Conservation (phyloP, 2,888 invertebrate species). For the Trichopria drosophilae region DNA sequence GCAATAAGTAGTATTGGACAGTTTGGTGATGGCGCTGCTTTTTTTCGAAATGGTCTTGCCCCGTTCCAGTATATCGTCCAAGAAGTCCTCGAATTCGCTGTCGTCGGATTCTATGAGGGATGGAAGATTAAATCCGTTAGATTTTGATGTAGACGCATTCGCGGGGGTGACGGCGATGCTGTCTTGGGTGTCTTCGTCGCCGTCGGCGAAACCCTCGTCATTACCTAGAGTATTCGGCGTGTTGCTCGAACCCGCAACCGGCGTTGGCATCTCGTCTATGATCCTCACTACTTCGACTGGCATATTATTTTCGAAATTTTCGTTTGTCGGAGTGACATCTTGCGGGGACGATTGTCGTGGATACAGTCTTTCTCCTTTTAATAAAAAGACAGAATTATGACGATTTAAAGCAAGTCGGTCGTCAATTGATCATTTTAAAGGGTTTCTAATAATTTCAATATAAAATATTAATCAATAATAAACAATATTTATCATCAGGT, state of each 20-base stretch:
- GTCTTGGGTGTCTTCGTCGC: slow-evolving; percentile 53
- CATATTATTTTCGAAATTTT: slow-evolving; percentile 44
- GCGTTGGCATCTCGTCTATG: slow-evolving; percentile 40
- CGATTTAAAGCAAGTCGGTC: too few relatives aligned
- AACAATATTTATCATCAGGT: too few relatives aligned
- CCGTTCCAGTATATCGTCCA: slow-evolving; percentile 70
- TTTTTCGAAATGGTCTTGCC: slow-evolving; percentile 65
- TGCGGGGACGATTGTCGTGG: slow-evolving; percentile 42
- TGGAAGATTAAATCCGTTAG: slow-evolving; percentile 62
- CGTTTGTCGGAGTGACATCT: slow-evolving; percentile 47
- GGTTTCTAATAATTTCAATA: too few relatives aligned
- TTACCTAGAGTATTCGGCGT: slow-evolving; percentile 42
- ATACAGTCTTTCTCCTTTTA: slow-evolving; percentile 49
- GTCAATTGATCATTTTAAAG: too few relatives aligned
- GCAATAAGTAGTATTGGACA: slow-evolving; percentile 47
- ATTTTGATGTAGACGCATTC: slow-evolving; percentile 51
- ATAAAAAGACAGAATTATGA: too few relatives aligned
- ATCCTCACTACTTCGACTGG: slow-evolving; percentile 45
- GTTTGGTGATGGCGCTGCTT: slow-evolving; percentile 56
- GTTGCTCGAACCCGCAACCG: slow-evolving; percentile 45
- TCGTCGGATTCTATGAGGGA: slow-evolving; percentile 81
- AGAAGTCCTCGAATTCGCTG: slow-evolving; percentile 77
- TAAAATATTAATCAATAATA: too few relatives aligned
- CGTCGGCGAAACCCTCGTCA: slow-evolving; percentile 50
- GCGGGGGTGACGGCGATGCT: slow-evolving; percentile 42